A percentile compares a stretch with the other conserved stretches of the same genome.
phyloP scores from a whole-genome alignment of 2,888 invertebrate genomes.

The Macrosiphum euphorbiae region DNA sequence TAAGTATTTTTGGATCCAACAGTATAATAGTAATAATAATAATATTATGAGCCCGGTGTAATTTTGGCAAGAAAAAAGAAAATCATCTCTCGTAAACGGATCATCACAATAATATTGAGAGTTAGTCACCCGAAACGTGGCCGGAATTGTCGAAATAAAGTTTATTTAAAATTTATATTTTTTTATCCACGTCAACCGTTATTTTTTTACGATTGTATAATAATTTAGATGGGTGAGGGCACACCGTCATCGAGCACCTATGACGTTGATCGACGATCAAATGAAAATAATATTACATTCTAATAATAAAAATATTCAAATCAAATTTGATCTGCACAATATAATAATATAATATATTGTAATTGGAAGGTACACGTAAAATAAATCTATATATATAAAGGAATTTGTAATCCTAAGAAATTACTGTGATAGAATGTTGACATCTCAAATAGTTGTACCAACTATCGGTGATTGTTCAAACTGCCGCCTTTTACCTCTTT shows the following conservation, averaged over 20 bases:
- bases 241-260: not conserved
- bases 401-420: too few relatives aligned
- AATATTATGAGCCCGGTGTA: not conserved
- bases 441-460: too few relatives aligned
- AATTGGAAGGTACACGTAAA: too few relatives aligned
- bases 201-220: not conserved
- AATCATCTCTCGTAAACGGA: not conserved
- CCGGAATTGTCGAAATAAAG: not conserved
- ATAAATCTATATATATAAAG: too few relatives aligned
- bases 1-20: not conserved
- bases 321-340: not conserved
- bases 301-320: too few relatives aligned
- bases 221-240: not conserved
- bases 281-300: not conserved
- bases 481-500: not conserved
- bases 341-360: too few relatives aligned
- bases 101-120: not conserved
- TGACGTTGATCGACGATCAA: not conserved
- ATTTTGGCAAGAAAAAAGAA: not conserved
- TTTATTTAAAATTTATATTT: not conserved
- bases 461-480: too few relatives aligned
- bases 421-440: too few relatives aligned
- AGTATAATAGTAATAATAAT: not conserved
- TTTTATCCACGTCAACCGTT: not conserved
- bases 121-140: slow-evolving; percentile 24